A percentile compares a stretch with the other conserved stretches of the same genome.
Evolutionary conservation across 92 coral and sea anemone genomes (phyloP).

Genomic region (Zoanthus solanderi): DNA sequence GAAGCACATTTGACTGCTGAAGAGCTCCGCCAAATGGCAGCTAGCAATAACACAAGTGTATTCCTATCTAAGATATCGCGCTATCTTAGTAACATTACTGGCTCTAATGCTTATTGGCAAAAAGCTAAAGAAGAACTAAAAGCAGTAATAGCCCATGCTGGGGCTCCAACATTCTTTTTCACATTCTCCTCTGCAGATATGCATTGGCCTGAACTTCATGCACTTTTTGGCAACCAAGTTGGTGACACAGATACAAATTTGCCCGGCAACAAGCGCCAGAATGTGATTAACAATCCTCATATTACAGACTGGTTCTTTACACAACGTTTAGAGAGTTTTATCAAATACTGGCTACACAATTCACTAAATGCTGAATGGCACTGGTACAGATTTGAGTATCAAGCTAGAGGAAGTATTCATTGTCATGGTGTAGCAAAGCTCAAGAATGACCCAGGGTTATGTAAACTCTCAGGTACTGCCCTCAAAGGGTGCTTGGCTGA

Average conservation of each 20-base stretch:
- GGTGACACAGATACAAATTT: too few relatives aligned
- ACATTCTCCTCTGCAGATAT: constrained; percentile 79
- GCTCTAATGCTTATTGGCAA: constrained; percentile 60
- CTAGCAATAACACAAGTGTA: constrained; percentile 10
- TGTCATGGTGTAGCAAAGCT: constrained; percentile 38
- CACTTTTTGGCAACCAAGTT: constrained; percentile 47
- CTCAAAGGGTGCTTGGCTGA: too few relatives aligned
- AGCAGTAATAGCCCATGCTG: constrained; percentile 33
- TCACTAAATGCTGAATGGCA: constrained; percentile 45
- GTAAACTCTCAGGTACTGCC: too few relatives aligned
- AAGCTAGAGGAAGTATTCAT: constrained; percentile 65
- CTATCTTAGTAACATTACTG: constrained; percentile 59
- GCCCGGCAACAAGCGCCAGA: constrained; percentile 31
- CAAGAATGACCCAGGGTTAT: constrained; percentile 1
- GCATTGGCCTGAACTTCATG: constrained; percentile 85
- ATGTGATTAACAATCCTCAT: constrained; percentile 56
- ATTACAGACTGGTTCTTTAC: constrained; percentile 60
- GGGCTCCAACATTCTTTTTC: constrained; percentile 60
- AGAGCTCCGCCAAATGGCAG: constrained; percentile 64
- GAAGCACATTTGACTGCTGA: constrained; percentile 66
- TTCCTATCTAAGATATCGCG: constrained; percentile 64
- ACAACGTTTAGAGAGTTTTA: constrained; percentile 65
- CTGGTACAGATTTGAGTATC: constrained; percentile 73
- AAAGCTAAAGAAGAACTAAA: constrained; percentile 44
- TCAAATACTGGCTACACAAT: constrained; percentile 39